A percentile compares a stretch with the other conserved stretches of the same genome.
phyloP scores from a whole-genome alignment of 2,888 invertebrate genomes.

The Eurytoma adleriae region DNA sequence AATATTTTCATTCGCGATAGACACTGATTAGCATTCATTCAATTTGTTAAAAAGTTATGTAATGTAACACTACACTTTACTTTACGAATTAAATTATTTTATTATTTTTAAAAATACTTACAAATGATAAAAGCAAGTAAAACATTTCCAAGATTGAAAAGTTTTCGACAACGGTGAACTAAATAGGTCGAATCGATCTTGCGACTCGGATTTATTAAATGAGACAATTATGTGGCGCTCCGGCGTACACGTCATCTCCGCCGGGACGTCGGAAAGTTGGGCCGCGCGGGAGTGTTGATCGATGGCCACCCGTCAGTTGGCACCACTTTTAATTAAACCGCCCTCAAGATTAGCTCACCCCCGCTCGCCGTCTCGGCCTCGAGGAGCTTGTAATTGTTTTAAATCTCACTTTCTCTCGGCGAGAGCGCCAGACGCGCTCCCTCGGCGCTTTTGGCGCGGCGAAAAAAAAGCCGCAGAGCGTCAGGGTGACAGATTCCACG shows the following conservation, averaged over 20 bases:
- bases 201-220: slow-evolving; percentile 48
- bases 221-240: slow-evolving; percentile 46
- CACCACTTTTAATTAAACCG: slow-evolving; percentile 76
- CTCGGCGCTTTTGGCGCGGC: slow-evolving; percentile 62
- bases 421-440: slow-evolving; percentile 57
- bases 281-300: slow-evolving; percentile 71
- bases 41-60: too few species aligned
- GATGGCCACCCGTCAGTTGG: slow-evolving; percentile 76
- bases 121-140: too few species aligned
- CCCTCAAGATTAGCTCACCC: slow-evolving; percentile 75
- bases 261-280: slow-evolving; percentile 39
- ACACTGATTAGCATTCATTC: too few species aligned
- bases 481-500: slow-evolving; percentile 73
- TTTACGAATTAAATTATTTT: too few species aligned
- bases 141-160: slow-evolving; percentile 7
- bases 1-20: too few species aligned
- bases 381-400: slow-evolving; percentile 74
- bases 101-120: too few species aligned
- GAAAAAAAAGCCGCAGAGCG: slow-evolving; percentile 68
- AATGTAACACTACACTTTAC: too few species aligned
- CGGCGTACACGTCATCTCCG: slow-evolving; percentile 57
- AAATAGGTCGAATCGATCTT: slow-evolving; percentile 46
- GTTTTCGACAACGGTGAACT: not conserved
- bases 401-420: slow-evolving; percentile 69
- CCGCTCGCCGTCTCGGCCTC: slow-evolving; percentile 60